These are phyloP conservation scores for Danaus melanippus DNA, from an alignment of 1,140 invertebrate genomes.

Conservation along the genomic window DNA sequence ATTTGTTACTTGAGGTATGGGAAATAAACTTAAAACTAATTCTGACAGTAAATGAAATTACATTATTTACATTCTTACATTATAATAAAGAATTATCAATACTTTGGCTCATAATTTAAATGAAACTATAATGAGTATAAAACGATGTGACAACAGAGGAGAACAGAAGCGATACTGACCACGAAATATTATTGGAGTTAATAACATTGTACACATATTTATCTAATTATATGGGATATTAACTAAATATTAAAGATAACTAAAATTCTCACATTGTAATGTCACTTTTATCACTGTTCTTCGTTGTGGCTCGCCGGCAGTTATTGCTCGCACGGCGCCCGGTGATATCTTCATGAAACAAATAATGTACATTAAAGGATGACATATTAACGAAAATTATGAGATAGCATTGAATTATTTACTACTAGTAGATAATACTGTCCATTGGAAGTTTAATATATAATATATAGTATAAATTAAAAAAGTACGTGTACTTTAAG, in stretches of 20 bases:
- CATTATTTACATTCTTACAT: slow-evolving; percentile 57
- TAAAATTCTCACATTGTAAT: slow-evolving; percentile 47
- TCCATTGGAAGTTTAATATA: no score
- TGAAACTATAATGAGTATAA: slow-evolving; percentile 58
- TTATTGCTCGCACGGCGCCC: slow-evolving; percentile 63
- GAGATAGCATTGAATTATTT: no score
- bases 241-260: slow-evolving; percentile 43
- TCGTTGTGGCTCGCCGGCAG: slow-evolving; percentile 59
- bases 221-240: slow-evolving; percentile 49
- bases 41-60: slow-evolving; percentile 55
- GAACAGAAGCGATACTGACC: slow-evolving; percentile 46
- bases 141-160: slow-evolving; percentile 34
- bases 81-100: slow-evolving; percentile 46
- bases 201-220: slow-evolving; percentile 48
- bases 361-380: no score
- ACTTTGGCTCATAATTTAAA: slow-evolving; percentile 52
- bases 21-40: slow-evolving; percentile 44
- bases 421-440: no score
- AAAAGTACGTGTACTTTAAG: no score
- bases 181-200: slow-evolving; percentile 24
- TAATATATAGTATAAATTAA: no score
- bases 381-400: no score
- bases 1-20: slow-evolving; percentile 58
- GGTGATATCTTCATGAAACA: slow-evolving; percentile 52
- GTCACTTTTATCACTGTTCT: slow-evolving; percentile 61